Conservation (phyloP, 2,888 invertebrate genomes). For the Cryptus viduatorius region DNA sequence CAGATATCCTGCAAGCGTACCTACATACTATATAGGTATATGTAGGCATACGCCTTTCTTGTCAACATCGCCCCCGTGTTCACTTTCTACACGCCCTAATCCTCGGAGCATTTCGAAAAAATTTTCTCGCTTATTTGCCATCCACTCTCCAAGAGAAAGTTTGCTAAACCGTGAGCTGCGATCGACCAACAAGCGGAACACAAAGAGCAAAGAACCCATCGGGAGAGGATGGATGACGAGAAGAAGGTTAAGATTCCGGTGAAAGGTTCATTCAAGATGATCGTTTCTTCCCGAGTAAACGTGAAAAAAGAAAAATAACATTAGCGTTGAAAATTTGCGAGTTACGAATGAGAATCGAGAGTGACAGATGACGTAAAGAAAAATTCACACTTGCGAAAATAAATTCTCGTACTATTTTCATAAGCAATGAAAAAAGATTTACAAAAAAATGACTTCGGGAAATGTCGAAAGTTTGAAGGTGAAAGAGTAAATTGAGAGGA, state of each 20-base stretch:
- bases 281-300: background rate
- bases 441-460: background rate
- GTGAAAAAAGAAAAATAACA: background rate
- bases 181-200: background rate
- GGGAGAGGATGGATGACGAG: background rate
- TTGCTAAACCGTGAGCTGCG: background rate
- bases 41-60: background rate
- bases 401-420: no score
- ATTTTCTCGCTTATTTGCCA: conserved; percentile 10
- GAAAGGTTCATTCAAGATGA: background rate
- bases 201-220: background rate
- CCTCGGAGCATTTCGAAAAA: conserved; percentile 10
- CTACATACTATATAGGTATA: background rate
- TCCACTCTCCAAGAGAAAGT: background rate
- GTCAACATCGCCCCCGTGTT: background rate
- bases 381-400: no score
- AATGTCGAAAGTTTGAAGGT: background rate
- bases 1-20: conserved; percentile 35
- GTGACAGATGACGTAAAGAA: no score
- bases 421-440: no score
- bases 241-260: background rate
- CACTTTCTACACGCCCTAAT: background rate
- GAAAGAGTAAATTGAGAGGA: background rate
- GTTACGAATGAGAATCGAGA: no score
- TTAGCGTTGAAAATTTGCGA: no score